These are phyloP conservation scores for Petrocephalus zakoni DNA, from an alignment of 2,113 vertebrate species.

Conservation along the genomic window DNA sequence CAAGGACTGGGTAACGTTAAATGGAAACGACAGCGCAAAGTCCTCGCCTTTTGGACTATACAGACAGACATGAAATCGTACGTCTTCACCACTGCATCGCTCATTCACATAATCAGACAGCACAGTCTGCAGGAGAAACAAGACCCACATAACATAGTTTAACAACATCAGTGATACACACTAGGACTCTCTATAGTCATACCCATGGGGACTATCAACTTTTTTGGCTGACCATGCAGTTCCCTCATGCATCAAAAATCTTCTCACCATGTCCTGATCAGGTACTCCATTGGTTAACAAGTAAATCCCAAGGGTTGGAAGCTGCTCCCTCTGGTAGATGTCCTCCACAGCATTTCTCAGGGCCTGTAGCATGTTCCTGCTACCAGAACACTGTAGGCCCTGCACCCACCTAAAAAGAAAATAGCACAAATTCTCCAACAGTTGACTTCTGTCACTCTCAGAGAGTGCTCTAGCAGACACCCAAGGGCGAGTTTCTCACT, in stretches of 20 bases:
- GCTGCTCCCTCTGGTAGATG: conserved; percentile 54
- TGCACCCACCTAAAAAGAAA: conserved; percentile 63
- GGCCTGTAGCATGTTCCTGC: conserved; percentile 63
- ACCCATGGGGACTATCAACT: neutral
- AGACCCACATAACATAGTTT: neutral
- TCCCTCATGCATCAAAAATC: neutral
- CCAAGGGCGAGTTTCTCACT: conserved; percentile 40
- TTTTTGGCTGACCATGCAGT: neutral
- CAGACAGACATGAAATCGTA: conserved; percentile 67
- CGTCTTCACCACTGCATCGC: conserved; percentile 47
- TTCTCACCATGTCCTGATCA: conserved; percentile 67
- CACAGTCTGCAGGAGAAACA: conserved; percentile 19
- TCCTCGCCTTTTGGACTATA: conserved; percentile 42
- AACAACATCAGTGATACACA: neutral
- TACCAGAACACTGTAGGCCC: conserved; percentile 56
- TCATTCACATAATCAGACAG: conserved; percentile 60
- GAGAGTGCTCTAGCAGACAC: neutral
- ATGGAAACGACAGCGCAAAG: conserved; percentile 23
- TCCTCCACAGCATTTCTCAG: conserved; percentile 61
- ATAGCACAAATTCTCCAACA: neutral
- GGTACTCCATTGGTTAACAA: conserved; percentile 70
- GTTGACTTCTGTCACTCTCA: neutral
- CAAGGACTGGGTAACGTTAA: conserved; percentile 46
- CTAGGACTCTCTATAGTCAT: too few relatives aligned
- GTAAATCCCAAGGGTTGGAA: conserved; percentile 64